These are phyloP conservation scores for Syrista parreyssii DNA, from an alignment of 2,888 invertebrate genomes.

Conservation along the genomic window DNA sequence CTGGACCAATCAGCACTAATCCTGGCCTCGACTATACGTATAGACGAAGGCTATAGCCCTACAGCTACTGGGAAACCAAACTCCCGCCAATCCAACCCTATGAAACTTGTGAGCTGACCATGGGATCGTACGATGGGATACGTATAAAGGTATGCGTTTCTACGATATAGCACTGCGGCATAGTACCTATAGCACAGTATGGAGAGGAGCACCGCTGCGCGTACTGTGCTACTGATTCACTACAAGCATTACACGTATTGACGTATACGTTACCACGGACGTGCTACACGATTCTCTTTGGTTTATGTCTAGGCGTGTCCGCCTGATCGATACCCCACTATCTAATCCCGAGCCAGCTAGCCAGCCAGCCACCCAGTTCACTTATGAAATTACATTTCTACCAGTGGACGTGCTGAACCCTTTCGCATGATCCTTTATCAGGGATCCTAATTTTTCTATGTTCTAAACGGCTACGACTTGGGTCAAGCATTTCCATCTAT, in stretches of 20 bases:
- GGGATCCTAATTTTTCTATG: too few relatives aligned
- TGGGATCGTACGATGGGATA: conserved; percentile 16
- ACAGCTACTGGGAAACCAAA: conserved; percentile 53
- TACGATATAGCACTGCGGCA: too few relatives aligned
- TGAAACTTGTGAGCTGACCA: conserved; percentile 41
- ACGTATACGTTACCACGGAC: conserved; percentile 52
- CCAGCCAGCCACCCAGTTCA: conserved; percentile 19
- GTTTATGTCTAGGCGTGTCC: conserved; percentile 63
- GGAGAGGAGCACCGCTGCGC: conserved; percentile 21
- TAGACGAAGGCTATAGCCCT: conserved; percentile 32
- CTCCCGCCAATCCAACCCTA: conserved; percentile 38
- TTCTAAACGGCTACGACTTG: too few relatives aligned
- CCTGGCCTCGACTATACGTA: conserved; percentile 51
- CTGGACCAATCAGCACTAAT: conserved; percentile 66
- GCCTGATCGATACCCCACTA: conserved; percentile 53
- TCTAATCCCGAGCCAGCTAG: conserved; percentile 38
- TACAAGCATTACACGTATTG: conserved; percentile 62
- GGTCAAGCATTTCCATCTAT: too few relatives aligned
- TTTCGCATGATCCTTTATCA: too few relatives aligned
- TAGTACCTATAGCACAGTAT: too few relatives aligned
- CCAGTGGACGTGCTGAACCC: conserved; percentile 9
- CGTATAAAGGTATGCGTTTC: not conserved
- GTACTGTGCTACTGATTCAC: conserved; percentile 50
- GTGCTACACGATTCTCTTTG: conserved; percentile 57
- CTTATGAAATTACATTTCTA: conserved; percentile 40